Conservation (phyloP, 2,888 invertebrate species). For the Ectemnius continuus region DNA sequence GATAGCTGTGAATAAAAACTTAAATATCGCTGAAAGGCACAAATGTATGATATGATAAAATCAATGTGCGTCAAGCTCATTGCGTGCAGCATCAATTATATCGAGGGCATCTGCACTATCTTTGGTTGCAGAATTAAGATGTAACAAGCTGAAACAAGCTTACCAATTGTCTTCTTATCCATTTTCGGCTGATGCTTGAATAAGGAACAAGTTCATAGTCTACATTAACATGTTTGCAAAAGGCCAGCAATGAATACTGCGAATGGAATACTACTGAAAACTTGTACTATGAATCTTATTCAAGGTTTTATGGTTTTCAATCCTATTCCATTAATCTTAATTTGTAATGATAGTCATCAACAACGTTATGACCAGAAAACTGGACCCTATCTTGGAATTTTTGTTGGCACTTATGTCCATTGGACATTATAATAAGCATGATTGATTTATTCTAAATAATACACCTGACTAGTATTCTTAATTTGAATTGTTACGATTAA, state of each 20-base stretch:
- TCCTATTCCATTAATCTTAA: constrained; percentile 16
- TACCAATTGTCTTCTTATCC: constrained; percentile 7
- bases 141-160: constrained; percentile 15
- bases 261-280: constrained; percentile 24
- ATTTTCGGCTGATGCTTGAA: constrained; percentile 1
- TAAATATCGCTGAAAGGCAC: constrained; percentile 48
- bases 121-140: constrained; percentile 29
- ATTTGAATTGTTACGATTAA: constrained; percentile 85
- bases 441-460: constrained; percentile 70
- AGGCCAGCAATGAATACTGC: constrained; percentile 14
- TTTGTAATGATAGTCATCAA: constrained; percentile 35
- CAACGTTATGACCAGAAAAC: constrained; percentile 34
- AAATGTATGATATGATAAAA: constrained; percentile 40
- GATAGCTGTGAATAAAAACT: constrained; percentile 21
- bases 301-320: constrained; percentile 12
- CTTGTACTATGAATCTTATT: constrained; percentile 5
- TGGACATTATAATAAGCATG: constrained; percentile 45
- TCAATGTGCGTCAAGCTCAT: constrained; percentile 26
- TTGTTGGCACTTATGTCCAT: constrained; percentile 51
- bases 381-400: constrained; percentile 54
- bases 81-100: constrained; percentile 24
- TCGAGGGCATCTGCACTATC: constrained; percentile 25
- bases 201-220: constrained; percentile 1
- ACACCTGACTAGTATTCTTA: constrained; percentile 71
- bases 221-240: constrained; percentile 7